Evolutionary conservation across 2,888 invertebrate species (phyloP), one percentile per base, ranked within the genome.

Genomic region (Hypomecis punctinalis): DNA sequence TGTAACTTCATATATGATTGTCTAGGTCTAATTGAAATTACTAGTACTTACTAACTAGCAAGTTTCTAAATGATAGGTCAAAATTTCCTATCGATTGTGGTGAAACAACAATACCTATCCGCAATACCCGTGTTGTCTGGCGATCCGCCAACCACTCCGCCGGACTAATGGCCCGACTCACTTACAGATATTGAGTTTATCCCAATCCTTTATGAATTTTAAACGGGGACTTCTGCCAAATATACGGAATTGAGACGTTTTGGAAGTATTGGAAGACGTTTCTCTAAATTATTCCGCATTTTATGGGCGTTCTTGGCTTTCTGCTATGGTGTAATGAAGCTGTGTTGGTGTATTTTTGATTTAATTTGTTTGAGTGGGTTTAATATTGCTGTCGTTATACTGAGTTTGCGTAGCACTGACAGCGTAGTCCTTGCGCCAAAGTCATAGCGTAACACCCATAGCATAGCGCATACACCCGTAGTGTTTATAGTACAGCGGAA

Each of bases 151-250:
- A 37, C 56, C 60, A 48, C 55, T 55, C 61, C 23, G 37, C 23
- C 40, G 57, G 52, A 62, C 64, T 64, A 68, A 68, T 68, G 61
- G 66, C 36, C 8, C 54, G 23, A 37, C 55, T 63, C 68, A 69
- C 68, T 69, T 66, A 66, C 68, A 61, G 63, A 66, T 69, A 69
- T 69, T 69, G 66, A 52, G 60, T 61, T 53, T 54, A 54, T 46
- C 55, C 49, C 54, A n/a, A 48, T 48, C 58, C 61, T 66, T 62
- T 66, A 66, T 63, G 62, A 59, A 66, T 62, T 63, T 66, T 63
- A 65, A 65, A 65, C 56, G 60, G 59, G 23, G n/a, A 35, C 36
- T 35, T 13, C 47, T 61, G 61, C 65, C 65, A 65, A 57, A 58
- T 58, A 37, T 39, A 54, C 54, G 43, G 35, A 56, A 51, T 47